A percentile compares a stretch with the other conserved stretches of the same genome.
phyloP scores from a whole-genome alignment of 2,113 vertebrate genomes.

The Myotis lucifugus region DNA sequence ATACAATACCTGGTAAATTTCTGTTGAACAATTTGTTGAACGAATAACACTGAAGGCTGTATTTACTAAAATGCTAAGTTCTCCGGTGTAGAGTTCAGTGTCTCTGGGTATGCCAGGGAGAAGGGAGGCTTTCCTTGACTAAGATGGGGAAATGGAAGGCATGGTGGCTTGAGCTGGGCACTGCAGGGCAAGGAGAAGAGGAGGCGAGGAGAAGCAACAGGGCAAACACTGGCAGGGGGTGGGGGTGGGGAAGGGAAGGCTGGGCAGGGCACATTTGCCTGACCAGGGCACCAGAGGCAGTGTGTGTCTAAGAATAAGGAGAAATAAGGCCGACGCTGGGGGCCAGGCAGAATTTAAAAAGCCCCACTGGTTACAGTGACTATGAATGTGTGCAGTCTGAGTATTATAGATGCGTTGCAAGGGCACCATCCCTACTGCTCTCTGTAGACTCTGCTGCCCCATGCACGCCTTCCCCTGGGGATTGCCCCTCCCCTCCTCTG shows the following conservation, averaged over 20 bases:
- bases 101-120: not conserved
- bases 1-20: not conserved
- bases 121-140: not conserved
- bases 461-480: not conserved
- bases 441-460: not conserved
- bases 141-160: not conserved
- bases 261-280: accelerated
- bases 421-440: not conserved
- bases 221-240: not conserved
- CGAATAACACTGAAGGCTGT: not conserved
- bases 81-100: not conserved
- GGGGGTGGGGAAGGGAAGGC: no score
- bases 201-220: not conserved
- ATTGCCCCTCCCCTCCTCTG: not conserved
- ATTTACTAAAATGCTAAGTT: not conserved
- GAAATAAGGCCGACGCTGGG: not conserved
- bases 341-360: not conserved
- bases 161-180: not conserved
- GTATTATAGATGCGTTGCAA: not conserved
- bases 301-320: not conserved
- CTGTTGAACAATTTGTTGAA: not conserved
- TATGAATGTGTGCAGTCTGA: not conserved
- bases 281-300: not conserved
- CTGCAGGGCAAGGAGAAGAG: not conserved
- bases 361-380: not conserved